A percentile compares a stretch with the other conserved stretches of the same genome.
These are phyloP conservation scores for Drosophila burlai DNA, from an alignment of 1,140 invertebrate species.

Conservation along the genomic window DNA sequence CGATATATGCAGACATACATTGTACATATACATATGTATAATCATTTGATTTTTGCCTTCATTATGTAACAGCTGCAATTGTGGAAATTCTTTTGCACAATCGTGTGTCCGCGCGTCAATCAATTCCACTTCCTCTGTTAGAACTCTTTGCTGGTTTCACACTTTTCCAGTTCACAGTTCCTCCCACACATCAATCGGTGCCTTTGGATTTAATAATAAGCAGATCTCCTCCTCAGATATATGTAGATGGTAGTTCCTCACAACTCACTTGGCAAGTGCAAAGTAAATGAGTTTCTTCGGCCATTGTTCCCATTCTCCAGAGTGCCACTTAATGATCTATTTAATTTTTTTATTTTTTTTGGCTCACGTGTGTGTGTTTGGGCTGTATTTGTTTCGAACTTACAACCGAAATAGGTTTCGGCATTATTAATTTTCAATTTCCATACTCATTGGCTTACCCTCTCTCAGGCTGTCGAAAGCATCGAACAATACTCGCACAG, in stretches of 20 bases:
- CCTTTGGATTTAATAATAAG: slow-evolving; percentile 69
- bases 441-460: slow-evolving; percentile 58
- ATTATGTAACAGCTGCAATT: slow-evolving; percentile 70
- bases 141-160: slow-evolving; percentile 57
- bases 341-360: background rate
- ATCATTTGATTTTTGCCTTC: slow-evolving; percentile 44
- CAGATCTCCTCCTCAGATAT: slow-evolving; percentile 43
- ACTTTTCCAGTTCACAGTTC: slow-evolving; percentile 57
- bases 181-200: slow-evolving; percentile 61
- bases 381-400: slow-evolving; percentile 9
- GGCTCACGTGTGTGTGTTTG: slow-evolving; percentile 14
- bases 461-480: slow-evolving; percentile 83
- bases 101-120: slow-evolving; percentile 60
- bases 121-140: slow-evolving; percentile 71
- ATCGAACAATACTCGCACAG: slow-evolving; percentile 77
- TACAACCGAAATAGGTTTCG: slow-evolving; percentile 31
- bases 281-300: slow-evolving; percentile 54
- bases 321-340: slow-evolving; percentile 41
- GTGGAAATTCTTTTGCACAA: slow-evolving; percentile 72
- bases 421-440: slow-evolving; percentile 57
- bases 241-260: slow-evolving; percentile 32
- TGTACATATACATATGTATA: slow-evolving; percentile 1
- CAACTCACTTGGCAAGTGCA: slow-evolving; percentile 69
- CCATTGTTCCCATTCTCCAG: slow-evolving; percentile 37
- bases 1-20: slow-evolving; percentile 5